Percentiles rank a stretch among this genome's conserved stretches.
Conservation (phyloP, 1,140 invertebrate genomes). For the Sycophaga agraensis region DNA sequence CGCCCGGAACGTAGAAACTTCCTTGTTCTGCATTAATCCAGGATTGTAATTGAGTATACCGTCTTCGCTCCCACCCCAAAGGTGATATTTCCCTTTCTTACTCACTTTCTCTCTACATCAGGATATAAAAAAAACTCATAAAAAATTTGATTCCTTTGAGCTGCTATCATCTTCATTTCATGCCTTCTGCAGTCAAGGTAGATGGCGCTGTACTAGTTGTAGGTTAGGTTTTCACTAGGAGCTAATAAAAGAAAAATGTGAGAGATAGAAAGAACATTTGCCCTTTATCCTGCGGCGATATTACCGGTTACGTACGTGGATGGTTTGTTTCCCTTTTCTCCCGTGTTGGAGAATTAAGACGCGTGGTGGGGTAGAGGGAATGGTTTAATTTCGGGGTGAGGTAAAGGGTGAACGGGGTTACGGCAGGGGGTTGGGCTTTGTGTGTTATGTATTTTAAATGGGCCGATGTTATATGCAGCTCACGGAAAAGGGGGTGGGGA, state of each 20-base stretch:
- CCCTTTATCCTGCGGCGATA: background rate
- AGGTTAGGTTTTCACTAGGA: too few relatives aligned
- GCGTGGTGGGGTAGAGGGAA: background rate
- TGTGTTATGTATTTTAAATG: conserved; percentile 8
- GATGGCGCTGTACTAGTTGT: too few relatives aligned
- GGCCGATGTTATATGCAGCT: background rate
- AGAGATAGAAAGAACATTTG: too few relatives aligned
- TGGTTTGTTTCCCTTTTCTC: background rate
- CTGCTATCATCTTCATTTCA: too few relatives aligned
- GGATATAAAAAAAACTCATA: too few relatives aligned
- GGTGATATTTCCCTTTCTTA: too few relatives aligned
- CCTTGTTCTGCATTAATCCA: conserved; percentile 23
- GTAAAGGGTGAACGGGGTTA: background rate
- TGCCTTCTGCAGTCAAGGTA: too few relatives aligned
- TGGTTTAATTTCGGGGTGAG: background rate
- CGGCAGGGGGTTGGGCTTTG: too few relatives aligned
- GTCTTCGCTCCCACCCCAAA: background rate
- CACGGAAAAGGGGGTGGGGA: too few relatives aligned
- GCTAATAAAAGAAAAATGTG: too few relatives aligned
- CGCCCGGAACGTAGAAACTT: background rate
- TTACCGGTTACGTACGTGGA: too few relatives aligned
- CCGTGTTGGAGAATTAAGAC: background rate
- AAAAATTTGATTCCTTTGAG: too few relatives aligned
- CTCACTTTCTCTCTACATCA: background rate
- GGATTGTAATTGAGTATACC: conserved; percentile 19